These are phyloP conservation scores for Cephus rjabovi DNA, from an alignment of 2,888 invertebrate species.

Conservation along the genomic window DNA sequence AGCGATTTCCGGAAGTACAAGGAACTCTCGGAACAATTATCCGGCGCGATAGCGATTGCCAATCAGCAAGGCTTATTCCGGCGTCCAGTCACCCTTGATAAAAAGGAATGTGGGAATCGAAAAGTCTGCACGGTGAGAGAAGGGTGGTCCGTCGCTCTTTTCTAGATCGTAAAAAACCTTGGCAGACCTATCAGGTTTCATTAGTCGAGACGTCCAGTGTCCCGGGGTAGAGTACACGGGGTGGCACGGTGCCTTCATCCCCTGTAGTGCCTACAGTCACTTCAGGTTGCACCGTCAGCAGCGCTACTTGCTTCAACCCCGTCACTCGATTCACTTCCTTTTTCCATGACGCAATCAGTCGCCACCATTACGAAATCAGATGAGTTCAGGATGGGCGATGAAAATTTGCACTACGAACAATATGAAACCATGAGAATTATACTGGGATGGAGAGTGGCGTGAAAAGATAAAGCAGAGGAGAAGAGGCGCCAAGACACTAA, in stretches of 20 bases:
- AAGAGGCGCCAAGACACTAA: conserved; percentile 49
- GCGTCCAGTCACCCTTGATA: conserved; percentile 33
- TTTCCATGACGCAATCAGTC: conserved; percentile 54
- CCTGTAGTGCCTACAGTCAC: not conserved
- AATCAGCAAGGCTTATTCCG: conserved; percentile 51
- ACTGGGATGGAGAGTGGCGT: not conserved
- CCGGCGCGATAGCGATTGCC: conserved; percentile 35
- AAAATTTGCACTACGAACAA: too few species aligned
- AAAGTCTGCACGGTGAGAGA: not conserved
- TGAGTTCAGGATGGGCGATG: not conserved
- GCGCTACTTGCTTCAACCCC: conserved; percentile 24
- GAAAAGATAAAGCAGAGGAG: not conserved
- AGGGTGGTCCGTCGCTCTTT: not conserved
- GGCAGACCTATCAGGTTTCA: conserved; percentile 49
- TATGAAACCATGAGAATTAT: too few species aligned
- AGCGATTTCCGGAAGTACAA: conserved; percentile 22
- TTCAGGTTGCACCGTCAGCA: conserved; percentile 16
- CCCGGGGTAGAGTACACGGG: conserved; percentile 1
- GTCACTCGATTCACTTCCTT: conserved; percentile 12
- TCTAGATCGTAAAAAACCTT: conserved; percentile 44
- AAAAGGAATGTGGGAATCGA: conserved; percentile 31
- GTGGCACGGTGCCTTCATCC: not conserved
- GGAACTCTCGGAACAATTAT: conserved; percentile 46
- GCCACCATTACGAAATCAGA: conserved; percentile 33
- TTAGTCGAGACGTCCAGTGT: conserved; percentile 41